Evolutionary conservation across 2,113 vertebrate species (phyloP), one percentile per base, ranked within the genome.

Genomic region (Gopherus evgoodei): DNA sequence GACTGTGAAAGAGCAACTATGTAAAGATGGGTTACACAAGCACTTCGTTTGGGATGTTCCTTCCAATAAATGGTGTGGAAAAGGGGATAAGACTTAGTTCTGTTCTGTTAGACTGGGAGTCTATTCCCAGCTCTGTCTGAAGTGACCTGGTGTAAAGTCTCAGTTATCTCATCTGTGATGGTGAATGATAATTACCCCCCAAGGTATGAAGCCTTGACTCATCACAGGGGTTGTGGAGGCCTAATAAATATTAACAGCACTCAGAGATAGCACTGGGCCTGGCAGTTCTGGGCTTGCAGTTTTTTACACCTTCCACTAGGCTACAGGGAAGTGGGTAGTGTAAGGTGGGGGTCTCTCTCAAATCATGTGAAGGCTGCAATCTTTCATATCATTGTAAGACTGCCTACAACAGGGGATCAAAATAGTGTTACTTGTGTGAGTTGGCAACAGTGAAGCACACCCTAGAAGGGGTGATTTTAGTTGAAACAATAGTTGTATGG

Each of bases 41-140:
- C 8, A 21, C 29, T 35, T 42, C 11, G 19, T 57, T 35, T 31
- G 5, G 56, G 42, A 35, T 44, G 12, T 25, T 81, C 11, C 12
- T 84, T 84, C 56, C 59, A 72, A 72, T 38, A 38, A 38, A 38
- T 38, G 31, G 14, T 29, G 44, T 29, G 81, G 52, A 4, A 94
- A 56, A 11, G 42, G 13, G 81, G 35, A 81, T 9, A 29, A 75
- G 50, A 3, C 25, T 59, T 1, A 80, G 11, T 90, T 82, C 59
- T 88, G 8, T 25, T 54, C 79, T 57, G 56, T 57, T 57, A 5
- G 25, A 75, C 69, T 69, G 19, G 29, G 69, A 56, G 85, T 17
- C 0, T 78, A 50, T 4, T 25, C 65, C 53, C 62, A 81, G 9
- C 21, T 4, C 44, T 88, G 1, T 0, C 35, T 81, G 11, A 47